Percentiles rank a stretch among this genome's conserved stretches.
phyloP scores from a whole-genome alignment of 2,888 invertebrate species.

The Tenthredo livida region DNA sequence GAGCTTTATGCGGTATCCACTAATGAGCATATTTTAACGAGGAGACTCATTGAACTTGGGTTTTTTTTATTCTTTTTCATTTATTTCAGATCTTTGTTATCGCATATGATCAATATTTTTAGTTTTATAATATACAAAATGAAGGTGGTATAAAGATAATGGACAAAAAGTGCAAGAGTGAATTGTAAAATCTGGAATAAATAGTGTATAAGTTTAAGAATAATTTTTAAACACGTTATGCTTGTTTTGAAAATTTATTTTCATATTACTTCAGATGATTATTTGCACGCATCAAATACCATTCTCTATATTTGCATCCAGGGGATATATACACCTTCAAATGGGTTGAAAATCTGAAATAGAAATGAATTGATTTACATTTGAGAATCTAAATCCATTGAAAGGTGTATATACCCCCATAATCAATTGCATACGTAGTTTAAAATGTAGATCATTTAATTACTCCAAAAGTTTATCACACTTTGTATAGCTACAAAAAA shows the following conservation, averaged over 20 bases:
- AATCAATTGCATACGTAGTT: neutral
- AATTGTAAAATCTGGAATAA: conserved; percentile 41
- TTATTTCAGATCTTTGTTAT: neutral
- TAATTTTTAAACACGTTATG: neutral
- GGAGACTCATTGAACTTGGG: conserved; percentile 34
- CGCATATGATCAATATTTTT: neutral
- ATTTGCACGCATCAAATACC: neutral
- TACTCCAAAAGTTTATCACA: neutral
- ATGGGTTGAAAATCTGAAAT: too few relatives aligned
- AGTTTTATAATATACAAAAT: neutral
- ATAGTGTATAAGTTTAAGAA: neutral
- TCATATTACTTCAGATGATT: neutral
- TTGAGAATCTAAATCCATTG: too few relatives aligned
- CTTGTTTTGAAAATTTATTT: neutral
- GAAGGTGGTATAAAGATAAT: neutral
- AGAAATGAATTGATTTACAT: too few relatives aligned
- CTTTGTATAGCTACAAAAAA: neutral
- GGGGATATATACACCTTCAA: too few relatives aligned
- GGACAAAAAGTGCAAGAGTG: conserved; percentile 28
- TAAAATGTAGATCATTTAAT: neutral
- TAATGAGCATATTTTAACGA: neutral
- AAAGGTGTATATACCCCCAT: neutral
- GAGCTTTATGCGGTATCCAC: neutral
- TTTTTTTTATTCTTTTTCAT: conserved; percentile 7
- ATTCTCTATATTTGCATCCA: neutral